Conservation (phyloP, 2,113 vertebrate species). For the Mobula hypostoma region DNA sequence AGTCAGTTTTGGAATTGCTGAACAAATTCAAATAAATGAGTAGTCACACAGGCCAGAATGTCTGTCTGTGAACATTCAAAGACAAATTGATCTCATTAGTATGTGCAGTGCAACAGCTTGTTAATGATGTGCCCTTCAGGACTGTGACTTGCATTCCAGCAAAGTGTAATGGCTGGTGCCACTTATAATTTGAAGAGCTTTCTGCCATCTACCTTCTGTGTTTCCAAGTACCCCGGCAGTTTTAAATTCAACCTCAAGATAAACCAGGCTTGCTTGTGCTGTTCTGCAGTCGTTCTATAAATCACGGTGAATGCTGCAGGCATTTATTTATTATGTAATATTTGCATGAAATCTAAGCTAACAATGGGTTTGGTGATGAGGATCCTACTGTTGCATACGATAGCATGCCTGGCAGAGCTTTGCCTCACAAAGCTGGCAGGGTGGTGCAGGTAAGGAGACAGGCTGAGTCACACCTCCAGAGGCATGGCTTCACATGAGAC, state of each 20-base stretch:
- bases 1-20: not conserved
- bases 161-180: not conserved
- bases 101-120: not conserved
- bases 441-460: too few relatives aligned
- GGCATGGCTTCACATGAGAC: too few relatives aligned
- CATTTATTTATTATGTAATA: too few relatives aligned
- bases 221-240: not conserved
- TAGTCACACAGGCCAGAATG: not conserved
- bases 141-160: not conserved
- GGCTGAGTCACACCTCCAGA: too few relatives aligned
- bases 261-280: not conserved
- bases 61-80: not conserved
- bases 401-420: too few relatives aligned
- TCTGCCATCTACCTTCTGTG: not conserved
- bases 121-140: slow-evolving; percentile 6
- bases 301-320: not conserved
- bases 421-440: too few relatives aligned
- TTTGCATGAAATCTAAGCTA: too few relatives aligned
- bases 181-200: not conserved
- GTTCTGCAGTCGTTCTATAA: not conserved
- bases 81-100: slow-evolving; percentile 18
- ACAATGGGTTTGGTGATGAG: too few relatives aligned
- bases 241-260: not conserved
- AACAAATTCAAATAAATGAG: slow-evolving; percentile 13
- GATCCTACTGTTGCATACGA: too few relatives aligned